Percentiles rank a stretch among this genome's conserved stretches.
Conservation (phyloP, 2,113 vertebrate species). For the Pardalotus punctatus region DNA sequence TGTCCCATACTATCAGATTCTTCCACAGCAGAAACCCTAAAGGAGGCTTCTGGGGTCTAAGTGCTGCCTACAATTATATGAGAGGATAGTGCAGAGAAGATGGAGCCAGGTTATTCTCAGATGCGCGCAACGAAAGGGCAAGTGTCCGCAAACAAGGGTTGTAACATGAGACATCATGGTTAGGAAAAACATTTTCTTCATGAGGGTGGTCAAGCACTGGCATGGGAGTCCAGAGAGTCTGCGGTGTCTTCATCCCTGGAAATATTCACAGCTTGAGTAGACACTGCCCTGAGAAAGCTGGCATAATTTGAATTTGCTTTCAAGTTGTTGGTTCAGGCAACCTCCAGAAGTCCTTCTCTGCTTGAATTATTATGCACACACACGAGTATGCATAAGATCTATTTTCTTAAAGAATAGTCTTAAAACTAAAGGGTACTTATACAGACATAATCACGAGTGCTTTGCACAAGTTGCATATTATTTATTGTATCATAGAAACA, state of each 20-base stretch:
- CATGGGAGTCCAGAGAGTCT: not conserved
- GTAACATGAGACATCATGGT: not conserved
- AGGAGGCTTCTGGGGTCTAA: not conserved
- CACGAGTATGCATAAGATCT: not conserved
- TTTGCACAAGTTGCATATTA: not conserved
- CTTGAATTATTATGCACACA: not conserved
- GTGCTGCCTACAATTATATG: not conserved
- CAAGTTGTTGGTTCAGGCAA: accelerated
- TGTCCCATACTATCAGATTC: not conserved
- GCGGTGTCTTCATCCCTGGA: not conserved
- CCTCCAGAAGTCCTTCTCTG: not conserved
- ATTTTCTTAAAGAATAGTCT: not conserved
- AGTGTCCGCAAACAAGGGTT: not conserved
- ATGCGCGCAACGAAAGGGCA: not conserved
- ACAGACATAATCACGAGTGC: not conserved
- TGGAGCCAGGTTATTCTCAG: not conserved
- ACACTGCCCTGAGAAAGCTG: not conserved
- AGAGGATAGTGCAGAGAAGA: not conserved
- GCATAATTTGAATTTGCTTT: not conserved
- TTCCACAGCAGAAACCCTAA: not conserved
- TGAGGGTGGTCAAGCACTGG: not conserved
- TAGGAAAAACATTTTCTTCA: not conserved
- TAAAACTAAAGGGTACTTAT: not conserved
- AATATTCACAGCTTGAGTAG: not conserved
- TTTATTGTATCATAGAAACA: not conserved